These are phyloP conservation scores for Dipodomys merriami DNA, from an alignment of 2,113 vertebrate genomes.

Conservation along the genomic window DNA sequence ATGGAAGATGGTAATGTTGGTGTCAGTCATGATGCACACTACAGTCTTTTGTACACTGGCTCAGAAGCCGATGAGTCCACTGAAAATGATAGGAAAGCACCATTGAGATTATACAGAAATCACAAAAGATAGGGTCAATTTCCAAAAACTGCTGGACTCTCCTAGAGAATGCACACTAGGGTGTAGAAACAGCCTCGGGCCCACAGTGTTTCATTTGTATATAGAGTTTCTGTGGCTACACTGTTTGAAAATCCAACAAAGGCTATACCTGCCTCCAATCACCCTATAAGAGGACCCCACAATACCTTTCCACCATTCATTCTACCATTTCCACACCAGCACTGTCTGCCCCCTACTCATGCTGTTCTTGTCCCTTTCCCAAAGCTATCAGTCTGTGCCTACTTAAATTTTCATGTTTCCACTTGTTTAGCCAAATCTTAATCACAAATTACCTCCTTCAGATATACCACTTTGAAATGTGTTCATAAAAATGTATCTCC, in stretches of 20 bases:
- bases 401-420: constrained; percentile 21
- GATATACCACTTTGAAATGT: constrained; percentile 31
- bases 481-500: constrained; percentile 39
- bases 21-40: constrained; percentile 27
- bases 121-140: background rate
- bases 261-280: background rate
- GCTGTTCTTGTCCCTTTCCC: background rate
- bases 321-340: background rate
- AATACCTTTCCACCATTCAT: background rate
- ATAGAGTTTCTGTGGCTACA: background rate
- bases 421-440: constrained; percentile 20
- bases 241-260: background rate
- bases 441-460: constrained; percentile 28
- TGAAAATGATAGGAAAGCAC: constrained; percentile 38
- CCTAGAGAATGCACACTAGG: background rate
- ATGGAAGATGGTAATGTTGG: constrained; percentile 65
- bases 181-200: background rate
- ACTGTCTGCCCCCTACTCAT: background rate
- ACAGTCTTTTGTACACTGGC: background rate
- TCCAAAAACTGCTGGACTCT: background rate
- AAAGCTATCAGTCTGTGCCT: background rate
- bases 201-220: background rate
- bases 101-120: background rate
- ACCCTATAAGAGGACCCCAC: background rate
- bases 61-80: background rate